Base-by-base conservation (phyloP, 2,113 vertebrate genomes). In the Hepsetus odoe region DNA sequence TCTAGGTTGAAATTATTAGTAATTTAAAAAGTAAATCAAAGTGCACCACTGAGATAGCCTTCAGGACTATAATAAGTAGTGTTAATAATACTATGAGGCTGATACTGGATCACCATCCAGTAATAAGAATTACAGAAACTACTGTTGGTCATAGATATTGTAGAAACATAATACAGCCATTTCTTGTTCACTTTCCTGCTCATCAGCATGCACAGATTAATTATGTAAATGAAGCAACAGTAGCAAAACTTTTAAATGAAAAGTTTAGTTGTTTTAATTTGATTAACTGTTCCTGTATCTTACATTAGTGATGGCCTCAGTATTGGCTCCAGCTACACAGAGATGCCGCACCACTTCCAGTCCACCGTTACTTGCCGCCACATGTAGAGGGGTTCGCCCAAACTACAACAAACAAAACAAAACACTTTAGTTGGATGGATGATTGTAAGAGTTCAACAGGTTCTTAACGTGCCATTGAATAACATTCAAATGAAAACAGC, bases 341-440 rank as follows among this genome's bases (percentile, higher is more conserved):
- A 99, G 96, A 76, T 96, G 94, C 1, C 97, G 94, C 58, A 99
- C 96, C 18, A 98, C 95, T 69, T 98, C 95, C 0, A 99, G 94
- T 83, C 95, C 94, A 30, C 97, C 97, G 0, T 95, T 97, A 88
- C 94, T 95, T 26, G 97, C 94, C 6, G 98, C 95, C 67, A 99
- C 89, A 83, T 99, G 98, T 33, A 99, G 91, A 33, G 98, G 93
- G 0, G 97, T 98, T 62, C 93, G 93, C 76, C 96, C 96, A 18
- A 94, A 94, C 97, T 99, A 90, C 20, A 3, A 24, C 42, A 28
- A 74, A 46, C 3, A 74, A 61, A 65, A 67, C 20, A 77, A 51
- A 62, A 32, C 20, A 49, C 12, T 32, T 32, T 44, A 40, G 13
- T 40, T 35, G 30, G 20, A 75, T 35, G n/a, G 42, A 42, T 42